Evolutionary conservation across 2,797 vertebrate genomes (phyloP).

Genomic region (Antennarius maculatus): DNA sequence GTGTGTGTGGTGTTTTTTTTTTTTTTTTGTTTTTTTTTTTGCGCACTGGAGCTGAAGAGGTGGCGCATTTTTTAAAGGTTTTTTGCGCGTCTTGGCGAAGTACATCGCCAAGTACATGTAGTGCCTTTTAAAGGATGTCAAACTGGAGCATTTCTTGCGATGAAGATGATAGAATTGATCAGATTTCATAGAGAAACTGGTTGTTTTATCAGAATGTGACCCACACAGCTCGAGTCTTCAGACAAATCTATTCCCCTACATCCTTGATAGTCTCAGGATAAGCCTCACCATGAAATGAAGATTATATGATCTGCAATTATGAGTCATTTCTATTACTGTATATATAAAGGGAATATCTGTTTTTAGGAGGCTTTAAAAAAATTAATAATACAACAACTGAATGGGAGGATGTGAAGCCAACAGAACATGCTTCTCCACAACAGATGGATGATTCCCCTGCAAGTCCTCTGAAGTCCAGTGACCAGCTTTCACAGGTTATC

Average conservation of each 20-base stretch:
- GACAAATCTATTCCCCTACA: too few species aligned
- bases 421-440: constrained; percentile 46
- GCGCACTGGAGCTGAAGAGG: constrained; percentile 30
- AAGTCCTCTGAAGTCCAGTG: constrained; percentile 54
- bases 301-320: too few species aligned
- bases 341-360: neutral
- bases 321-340: constrained; percentile 3
- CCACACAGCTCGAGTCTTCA: neutral
- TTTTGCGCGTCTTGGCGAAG: constrained; percentile 57
- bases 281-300: too few species aligned
- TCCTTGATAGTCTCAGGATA: too few species aligned
- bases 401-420: constrained; percentile 38
- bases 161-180: too few species aligned
- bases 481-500: constrained; percentile 60
- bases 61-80: constrained; percentile 13
- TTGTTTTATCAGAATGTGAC: neutral
- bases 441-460: constrained; percentile 62
- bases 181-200: too few species aligned
- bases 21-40: constrained; percentile 16
- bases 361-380: neutral
- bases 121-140: constrained; percentile 15
- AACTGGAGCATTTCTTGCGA: constrained; percentile 35
- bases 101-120: neutral
- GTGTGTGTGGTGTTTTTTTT: constrained; percentile 15
- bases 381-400: too few species aligned